Percentiles rank a stretch among this genome's conserved stretches.
Conservation (phyloP, 1,140 invertebrate genomes). For the Linepithema humile region DNA sequence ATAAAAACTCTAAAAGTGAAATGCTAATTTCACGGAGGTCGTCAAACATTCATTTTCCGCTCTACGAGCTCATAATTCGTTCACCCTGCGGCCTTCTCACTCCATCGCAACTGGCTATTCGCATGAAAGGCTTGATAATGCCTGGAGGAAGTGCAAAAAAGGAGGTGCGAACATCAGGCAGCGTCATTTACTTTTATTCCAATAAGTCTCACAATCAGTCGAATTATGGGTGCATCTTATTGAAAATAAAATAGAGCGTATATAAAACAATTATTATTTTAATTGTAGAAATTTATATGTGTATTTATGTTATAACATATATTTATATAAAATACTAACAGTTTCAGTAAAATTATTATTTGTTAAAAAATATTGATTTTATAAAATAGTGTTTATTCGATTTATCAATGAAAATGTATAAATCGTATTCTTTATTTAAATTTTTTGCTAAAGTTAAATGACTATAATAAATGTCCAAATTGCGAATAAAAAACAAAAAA, state of each 20-base stretch:
- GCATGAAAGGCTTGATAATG: slow-evolving; percentile 27
- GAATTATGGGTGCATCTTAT: not conserved
- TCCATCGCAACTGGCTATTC: slow-evolving; percentile 25
- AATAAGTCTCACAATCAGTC: slow-evolving; percentile 4
- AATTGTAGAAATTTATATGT: not conserved
- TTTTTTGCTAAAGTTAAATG: not conserved
- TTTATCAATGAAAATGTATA: not conserved
- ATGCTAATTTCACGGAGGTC: not conserved
- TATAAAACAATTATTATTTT: not conserved
- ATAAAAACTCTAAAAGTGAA: slow-evolving; percentile 28
- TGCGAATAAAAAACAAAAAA: not conserved
- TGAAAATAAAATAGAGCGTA: not conserved
- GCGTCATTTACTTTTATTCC: slow-evolving; percentile 39
- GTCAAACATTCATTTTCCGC: slow-evolving; percentile 31
- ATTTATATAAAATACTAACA: not conserved
- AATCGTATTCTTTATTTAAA: not conserved
- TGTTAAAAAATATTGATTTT: not conserved
- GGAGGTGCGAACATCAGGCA: slow-evolving; percentile 30
- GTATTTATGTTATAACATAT: not conserved
- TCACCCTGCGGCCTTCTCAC: slow-evolving; percentile 29
- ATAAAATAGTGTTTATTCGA: not conserved
- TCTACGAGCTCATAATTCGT: slow-evolving; percentile 33
- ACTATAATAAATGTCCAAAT: not conserved
- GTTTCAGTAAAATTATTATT: not conserved
- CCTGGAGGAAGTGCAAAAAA: slow-evolving; percentile 17